Evolutionary conservation across 2,888 invertebrate species (phyloP).

Genomic region (Himalopsyche kuldschensis): DNA sequence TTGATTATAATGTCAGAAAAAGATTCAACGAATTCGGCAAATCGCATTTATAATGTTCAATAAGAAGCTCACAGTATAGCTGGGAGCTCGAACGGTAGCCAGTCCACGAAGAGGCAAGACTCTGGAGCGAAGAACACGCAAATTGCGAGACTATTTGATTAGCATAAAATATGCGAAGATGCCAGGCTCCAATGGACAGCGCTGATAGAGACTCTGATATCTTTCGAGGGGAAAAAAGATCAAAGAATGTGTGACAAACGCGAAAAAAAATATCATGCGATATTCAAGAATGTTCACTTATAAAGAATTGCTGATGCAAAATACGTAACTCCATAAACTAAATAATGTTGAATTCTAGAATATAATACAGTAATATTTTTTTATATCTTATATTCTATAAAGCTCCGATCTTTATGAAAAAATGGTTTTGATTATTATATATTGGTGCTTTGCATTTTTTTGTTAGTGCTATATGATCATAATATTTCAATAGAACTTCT

Average conservation of each 20-base stretch:
- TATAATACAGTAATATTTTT: too few relatives aligned
- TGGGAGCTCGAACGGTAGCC: neutral
- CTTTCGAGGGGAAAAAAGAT: neutral
- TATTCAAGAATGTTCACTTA: neutral
- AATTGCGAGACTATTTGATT: constrained; percentile 9
- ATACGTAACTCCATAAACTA: neutral
- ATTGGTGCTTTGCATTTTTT: too few relatives aligned
- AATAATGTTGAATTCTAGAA: neutral
- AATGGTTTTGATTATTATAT: too few relatives aligned
- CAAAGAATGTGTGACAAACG: neutral
- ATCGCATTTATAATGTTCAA: neutral
- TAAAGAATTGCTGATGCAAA: neutral
- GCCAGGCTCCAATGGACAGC: neutral
- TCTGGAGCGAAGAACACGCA: neutral
- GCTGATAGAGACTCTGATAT: neutral
- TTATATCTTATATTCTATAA: too few relatives aligned
- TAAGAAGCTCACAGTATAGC: neutral
- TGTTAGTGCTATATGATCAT: too few relatives aligned
- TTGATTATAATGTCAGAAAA: neutral
- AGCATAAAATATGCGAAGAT: constrained; percentile 4
- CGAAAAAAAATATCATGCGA: neutral
- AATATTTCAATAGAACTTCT: too few relatives aligned
- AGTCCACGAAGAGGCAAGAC: neutral
- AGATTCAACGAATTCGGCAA: neutral
- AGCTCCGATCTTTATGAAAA: too few relatives aligned